These are phyloP conservation scores for Diglossa cyanea DNA, from an alignment of 2,797 vertebrate species.

Conservation along the genomic window DNA sequence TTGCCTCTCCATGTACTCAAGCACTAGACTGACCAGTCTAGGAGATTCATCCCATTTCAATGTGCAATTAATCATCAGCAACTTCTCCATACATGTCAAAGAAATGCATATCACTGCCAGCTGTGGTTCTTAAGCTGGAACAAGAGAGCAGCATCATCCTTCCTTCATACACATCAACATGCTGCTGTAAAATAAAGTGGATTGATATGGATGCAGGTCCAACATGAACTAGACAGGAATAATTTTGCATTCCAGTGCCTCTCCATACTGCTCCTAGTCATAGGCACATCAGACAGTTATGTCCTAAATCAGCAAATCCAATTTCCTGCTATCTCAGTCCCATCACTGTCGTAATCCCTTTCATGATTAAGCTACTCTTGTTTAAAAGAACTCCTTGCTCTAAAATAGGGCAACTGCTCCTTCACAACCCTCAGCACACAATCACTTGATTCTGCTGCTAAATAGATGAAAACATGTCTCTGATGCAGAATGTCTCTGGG, in stretches of 20 bases:
- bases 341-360: neutral
- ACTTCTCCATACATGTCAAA: neutral
- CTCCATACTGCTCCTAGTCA: neutral
- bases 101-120: neutral
- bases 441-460: slow-evolving; percentile 27
- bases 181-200: neutral
- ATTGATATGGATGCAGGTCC: neutral
- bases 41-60: neutral
- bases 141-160: neutral
- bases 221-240: neutral
- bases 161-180: neutral
- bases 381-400: slow-evolving; percentile 18
- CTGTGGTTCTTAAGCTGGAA: neutral
- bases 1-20: neutral
- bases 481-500: neutral
- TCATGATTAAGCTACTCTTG: slow-evolving; percentile 41
- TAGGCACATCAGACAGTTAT: neutral
- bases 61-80: neutral
- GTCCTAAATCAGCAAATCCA: slow-evolving; percentile 47
- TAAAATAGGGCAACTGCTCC: neutral
- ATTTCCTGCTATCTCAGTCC: slow-evolving; percentile 23
- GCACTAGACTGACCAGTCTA: neutral
- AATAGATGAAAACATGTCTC: slow-evolving; percentile 25
- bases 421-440: slow-evolving; percentile 8
- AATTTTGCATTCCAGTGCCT: slow-evolving; percentile 14